Evolutionary conservation across 2,888 invertebrate genomes (phyloP).

Genomic region (Machimus atricapillus): DNA sequence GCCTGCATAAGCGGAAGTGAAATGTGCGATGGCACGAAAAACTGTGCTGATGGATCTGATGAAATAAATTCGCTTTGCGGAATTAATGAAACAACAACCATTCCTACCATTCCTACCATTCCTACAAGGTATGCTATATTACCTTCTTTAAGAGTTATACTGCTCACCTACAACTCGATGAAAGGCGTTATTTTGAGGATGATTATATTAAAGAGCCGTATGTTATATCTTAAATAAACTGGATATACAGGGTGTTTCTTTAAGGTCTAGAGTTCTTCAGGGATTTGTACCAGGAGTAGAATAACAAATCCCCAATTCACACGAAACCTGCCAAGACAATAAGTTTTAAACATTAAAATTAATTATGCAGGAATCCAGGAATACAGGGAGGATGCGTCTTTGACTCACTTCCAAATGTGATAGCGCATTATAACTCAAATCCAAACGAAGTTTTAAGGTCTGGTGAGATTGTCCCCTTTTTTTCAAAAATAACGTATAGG

Average conservation of each 20-base stretch:
- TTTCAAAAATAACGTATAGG: not conserved
- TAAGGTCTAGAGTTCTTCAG: too few relatives aligned
- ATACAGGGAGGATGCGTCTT: not conserved
- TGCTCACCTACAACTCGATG: too few relatives aligned
- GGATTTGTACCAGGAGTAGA: too few relatives aligned
- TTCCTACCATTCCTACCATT: too few relatives aligned
- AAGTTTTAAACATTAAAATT: too few relatives aligned
- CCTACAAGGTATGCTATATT: not conserved
- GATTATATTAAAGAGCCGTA: too few relatives aligned
- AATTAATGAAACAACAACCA: too few relatives aligned
- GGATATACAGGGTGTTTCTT: too few relatives aligned
- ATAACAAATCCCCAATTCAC: too few relatives aligned
- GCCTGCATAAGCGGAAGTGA: conserved; percentile 50
- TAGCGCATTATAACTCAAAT: not conserved
- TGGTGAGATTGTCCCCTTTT: not conserved
- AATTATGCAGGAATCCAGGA: not conserved
- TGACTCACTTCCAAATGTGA: not conserved
- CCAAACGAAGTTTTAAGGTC: not conserved
- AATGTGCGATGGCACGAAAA: conserved; percentile 50
- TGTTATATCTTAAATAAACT: too few relatives aligned
- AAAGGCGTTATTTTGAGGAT: too few relatives aligned
- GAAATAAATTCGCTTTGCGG: conserved; percentile 50
- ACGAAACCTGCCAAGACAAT: too few relatives aligned
- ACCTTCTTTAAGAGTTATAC: not conserved
- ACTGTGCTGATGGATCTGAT: conserved; percentile 54